These are phyloP conservation scores for Spinibarbus caldwelli DNA, from an alignment of 2,797 vertebrate species.

Conservation along the genomic window DNA sequence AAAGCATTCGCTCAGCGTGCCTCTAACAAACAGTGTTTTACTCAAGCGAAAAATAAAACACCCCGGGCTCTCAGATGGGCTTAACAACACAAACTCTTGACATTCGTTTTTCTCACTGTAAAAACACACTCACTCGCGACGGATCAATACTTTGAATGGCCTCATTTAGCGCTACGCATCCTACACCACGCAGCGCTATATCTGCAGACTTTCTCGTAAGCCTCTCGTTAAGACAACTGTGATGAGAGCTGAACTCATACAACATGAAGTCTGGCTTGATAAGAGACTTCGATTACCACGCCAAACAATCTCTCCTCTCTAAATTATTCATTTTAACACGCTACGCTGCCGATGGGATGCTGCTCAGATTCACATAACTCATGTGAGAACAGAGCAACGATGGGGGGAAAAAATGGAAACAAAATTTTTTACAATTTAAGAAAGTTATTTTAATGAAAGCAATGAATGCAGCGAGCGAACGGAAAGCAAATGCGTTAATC, in stretches of 20 bases:
- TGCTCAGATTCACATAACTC: slow-evolving; percentile 44
- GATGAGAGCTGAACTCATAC: slow-evolving; percentile 77
- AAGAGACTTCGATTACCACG: slow-evolving; percentile 78
- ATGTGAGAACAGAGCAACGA: neutral
- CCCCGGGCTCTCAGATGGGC: slow-evolving; percentile 13
- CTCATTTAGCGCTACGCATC: slow-evolving; percentile 3
- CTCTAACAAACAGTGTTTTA: slow-evolving; percentile 30
- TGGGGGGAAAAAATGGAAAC: neutral
- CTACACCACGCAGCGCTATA: slow-evolving; percentile 1
- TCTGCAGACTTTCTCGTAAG: slow-evolving; percentile 65
- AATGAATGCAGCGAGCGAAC: neutral
- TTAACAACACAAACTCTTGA: slow-evolving; percentile 30
- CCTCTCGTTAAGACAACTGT: slow-evolving; percentile 67
- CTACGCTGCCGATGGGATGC: slow-evolving; percentile 70
- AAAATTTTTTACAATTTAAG: neutral
- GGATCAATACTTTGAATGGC: slow-evolving; percentile 39
- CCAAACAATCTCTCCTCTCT: slow-evolving; percentile 67
- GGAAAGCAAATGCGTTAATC: neutral
- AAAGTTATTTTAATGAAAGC: neutral
- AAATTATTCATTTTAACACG: slow-evolving; percentile 82
- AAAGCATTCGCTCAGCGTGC: neutral
- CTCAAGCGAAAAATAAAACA: slow-evolving; percentile 5
- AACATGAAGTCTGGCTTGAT: slow-evolving; percentile 78
- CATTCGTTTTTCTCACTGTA: slow-evolving; percentile 26
- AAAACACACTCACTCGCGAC: slow-evolving; percentile 23